Evolutionary conservation across 2,113 vertebrate species (phyloP).

Genomic region (Mixornis gularis): DNA sequence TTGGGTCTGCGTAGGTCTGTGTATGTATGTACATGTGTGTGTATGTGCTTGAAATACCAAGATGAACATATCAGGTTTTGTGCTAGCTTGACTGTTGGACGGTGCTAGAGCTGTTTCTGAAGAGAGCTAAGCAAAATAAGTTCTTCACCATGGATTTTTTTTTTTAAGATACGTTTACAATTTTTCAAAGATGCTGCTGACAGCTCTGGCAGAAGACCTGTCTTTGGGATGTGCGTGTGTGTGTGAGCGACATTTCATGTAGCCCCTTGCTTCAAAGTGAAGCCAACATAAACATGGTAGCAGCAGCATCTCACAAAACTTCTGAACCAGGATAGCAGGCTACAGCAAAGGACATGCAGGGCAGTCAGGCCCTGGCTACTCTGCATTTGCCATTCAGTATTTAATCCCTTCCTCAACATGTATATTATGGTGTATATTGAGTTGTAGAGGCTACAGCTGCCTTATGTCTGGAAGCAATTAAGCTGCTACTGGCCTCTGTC

Average conservation of each 20-base stretch:
- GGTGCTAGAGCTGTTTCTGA: neutral
- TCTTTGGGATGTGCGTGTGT: neutral
- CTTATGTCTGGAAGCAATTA: neutral
- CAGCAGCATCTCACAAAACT: neutral
- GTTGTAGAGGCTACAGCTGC: neutral
- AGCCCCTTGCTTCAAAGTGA: neutral
- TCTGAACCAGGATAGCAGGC: neutral
- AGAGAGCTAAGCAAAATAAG: neutral
- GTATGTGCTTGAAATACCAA: neutral
- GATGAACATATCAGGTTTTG: neutral
- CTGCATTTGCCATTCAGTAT: neutral
- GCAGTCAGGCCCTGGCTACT: neutral
- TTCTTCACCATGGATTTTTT: neutral
- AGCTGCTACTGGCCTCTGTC: neutral
- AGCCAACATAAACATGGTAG: neutral
- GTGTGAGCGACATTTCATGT: neutral
- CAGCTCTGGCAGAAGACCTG: neutral
- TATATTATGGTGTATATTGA: neutral
- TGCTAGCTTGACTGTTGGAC: neutral
- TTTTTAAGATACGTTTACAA: neutral
- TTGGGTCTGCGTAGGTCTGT: neutral
- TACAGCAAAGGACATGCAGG: neutral
- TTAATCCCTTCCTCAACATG: neutral
- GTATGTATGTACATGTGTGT: neutral
- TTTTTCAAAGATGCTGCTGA: neutral